These are phyloP conservation scores for Pipistrellus kuhlii DNA, from an alignment of 2,797 vertebrate species.

Conservation along the genomic window DNA sequence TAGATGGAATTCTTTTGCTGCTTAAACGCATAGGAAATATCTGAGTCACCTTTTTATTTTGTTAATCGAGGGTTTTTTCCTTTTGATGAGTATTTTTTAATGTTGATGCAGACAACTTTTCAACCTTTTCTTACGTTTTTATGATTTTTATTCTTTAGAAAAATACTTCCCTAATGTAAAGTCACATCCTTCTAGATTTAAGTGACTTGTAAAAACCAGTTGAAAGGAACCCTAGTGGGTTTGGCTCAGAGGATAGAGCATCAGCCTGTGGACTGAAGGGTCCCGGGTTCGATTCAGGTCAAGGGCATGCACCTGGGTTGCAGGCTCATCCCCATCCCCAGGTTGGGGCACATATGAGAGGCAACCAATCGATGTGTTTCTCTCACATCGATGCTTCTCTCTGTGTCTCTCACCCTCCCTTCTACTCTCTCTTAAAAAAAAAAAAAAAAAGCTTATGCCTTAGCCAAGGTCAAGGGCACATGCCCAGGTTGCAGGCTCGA, in stretches of 20 bases:
- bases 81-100: not conserved
- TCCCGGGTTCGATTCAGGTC: too few relatives aligned
- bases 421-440: too few relatives aligned
- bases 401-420: too few relatives aligned
- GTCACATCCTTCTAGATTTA: slow-evolving; percentile 21
- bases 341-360: too few relatives aligned
- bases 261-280: too few relatives aligned
- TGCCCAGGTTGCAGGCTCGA: too few relatives aligned
- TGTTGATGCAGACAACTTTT: not conserved
- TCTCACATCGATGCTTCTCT: too few relatives aligned
- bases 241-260: not conserved
- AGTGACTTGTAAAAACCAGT: not conserved
- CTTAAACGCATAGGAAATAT: not conserved
- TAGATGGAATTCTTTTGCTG: not conserved
- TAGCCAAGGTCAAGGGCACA: too few relatives aligned
- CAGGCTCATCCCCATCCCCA: too few relatives aligned
- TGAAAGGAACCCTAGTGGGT: not conserved
- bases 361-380: too few relatives aligned
- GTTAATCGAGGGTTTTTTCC: not conserved
- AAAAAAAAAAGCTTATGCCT: too few relatives aligned
- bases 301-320: too few relatives aligned
- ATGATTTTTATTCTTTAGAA: not conserved
- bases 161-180: not conserved
- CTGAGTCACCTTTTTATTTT: not conserved
- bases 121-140: not conserved